These are phyloP conservation scores for Lagocephalus sceleratus DNA, from an alignment of 2,797 vertebrate genomes.

Conservation along the genomic window DNA sequence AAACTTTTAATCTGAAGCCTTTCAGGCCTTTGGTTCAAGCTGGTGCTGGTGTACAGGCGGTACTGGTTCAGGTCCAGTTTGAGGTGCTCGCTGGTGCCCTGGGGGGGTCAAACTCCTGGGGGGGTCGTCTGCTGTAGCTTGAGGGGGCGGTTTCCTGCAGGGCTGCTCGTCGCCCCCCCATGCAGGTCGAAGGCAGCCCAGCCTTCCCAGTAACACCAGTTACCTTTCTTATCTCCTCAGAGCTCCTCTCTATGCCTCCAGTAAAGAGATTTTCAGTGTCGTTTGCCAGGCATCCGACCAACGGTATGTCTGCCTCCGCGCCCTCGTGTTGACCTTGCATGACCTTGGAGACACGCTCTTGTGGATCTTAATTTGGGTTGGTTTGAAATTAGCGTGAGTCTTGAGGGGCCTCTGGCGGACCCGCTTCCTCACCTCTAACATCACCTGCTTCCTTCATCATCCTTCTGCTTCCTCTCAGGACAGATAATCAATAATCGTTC, in stretches of 20 bases:
- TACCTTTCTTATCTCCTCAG: conserved; percentile 96
- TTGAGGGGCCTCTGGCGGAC: not conserved
- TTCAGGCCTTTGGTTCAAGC: too few relatives aligned
- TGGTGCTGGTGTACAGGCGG: too few relatives aligned
- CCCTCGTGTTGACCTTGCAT: conserved; percentile 75
- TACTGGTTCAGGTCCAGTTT: too few relatives aligned
- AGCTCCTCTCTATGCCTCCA: conserved; percentile 98
- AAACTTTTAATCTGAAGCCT: too few relatives aligned
- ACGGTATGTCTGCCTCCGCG: conserved; percentile 88
- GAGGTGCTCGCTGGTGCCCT: too few relatives aligned
- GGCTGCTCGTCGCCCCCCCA: too few relatives aligned
- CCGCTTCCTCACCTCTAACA: conserved; percentile 49
- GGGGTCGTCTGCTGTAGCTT: too few relatives aligned
- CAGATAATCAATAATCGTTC: conserved; percentile 15
- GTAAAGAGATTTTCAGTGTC: conserved; percentile 99
- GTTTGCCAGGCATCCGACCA: conserved; percentile 99
- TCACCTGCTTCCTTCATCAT: conserved; percentile 44
- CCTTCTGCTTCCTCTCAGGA: conserved; percentile 34
- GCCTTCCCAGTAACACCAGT: conserved; percentile 75
- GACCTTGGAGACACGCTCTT: conserved; percentile 65
- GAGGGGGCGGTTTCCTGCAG: too few relatives aligned
- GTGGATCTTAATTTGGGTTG: conserved; percentile 36
- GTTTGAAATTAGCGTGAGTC: not conserved
- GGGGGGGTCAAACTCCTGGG: too few relatives aligned
- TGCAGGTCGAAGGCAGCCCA: conserved; percentile 36